Conservation (phyloP, 2,888 invertebrate genomes). For the Drosophila mimica region DNA sequence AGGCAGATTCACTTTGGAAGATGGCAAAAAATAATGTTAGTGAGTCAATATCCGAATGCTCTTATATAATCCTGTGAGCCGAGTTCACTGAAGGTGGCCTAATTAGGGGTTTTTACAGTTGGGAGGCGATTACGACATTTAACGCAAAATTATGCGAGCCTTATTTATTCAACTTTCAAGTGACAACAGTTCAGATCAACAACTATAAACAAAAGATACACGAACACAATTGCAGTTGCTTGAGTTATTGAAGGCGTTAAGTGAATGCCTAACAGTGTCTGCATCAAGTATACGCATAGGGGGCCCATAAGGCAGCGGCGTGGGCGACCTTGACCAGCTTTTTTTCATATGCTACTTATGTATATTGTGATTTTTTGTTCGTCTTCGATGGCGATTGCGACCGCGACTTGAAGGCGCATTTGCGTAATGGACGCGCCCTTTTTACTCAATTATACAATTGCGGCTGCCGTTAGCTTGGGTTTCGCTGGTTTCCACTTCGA, state of each 20-base stretch:
- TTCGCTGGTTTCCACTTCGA: conserved; percentile 25
- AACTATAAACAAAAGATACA: conserved; percentile 13
- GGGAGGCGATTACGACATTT: conserved; percentile 27
- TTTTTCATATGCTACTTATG: conserved; percentile 14
- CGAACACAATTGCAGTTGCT: conserved; percentile 14
- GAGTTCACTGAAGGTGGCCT: conserved; percentile 4
- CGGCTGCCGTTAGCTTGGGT: conserved; percentile 45
- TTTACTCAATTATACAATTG: conserved; percentile 74
- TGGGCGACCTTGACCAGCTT: conserved; percentile 69
- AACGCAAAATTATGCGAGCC: conserved; percentile 6
- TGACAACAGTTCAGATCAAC: conserved; percentile 3
- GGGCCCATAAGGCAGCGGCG: conserved; percentile 25
- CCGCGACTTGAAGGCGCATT: conserved; percentile 54
- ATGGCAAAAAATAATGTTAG: not conserved
- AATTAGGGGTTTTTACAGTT: conserved; percentile 1
- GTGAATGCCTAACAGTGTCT: conserved; percentile 47
- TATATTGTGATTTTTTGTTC: conserved; percentile 8
- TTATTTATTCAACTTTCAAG: conserved; percentile 19
- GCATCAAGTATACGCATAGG: conserved; percentile 61
- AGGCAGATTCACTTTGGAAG: not conserved
- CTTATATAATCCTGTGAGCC: conserved; percentile 15
- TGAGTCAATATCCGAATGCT: conserved; percentile 10
- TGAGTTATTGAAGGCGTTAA: conserved; percentile 37
- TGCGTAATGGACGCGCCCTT: conserved; percentile 75
- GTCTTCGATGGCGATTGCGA: conserved; percentile 45